phyloP scores from a whole-genome alignment of 2,113 vertebrate species.

The Oryzias melastigma region DNA sequence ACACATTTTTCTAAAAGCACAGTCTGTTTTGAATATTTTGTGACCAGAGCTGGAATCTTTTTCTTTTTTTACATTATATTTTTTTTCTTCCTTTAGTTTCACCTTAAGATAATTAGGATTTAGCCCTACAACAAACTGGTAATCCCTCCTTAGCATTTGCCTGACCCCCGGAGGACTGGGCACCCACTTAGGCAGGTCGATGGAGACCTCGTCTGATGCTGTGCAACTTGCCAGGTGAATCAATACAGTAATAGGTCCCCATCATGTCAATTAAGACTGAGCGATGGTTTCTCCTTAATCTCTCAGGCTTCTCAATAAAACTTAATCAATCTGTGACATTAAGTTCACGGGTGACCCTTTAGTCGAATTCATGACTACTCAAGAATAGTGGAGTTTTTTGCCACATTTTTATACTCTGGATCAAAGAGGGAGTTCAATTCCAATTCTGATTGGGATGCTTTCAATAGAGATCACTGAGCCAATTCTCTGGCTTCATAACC shows the following conservation, averaged over 20 bases:
- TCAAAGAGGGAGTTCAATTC: conserved; percentile 10
- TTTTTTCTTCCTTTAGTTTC: conserved; percentile 9
- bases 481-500: conserved; percentile 7
- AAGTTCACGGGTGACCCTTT: conserved; percentile 50
- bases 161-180: conserved; percentile 61
- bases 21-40: conserved; percentile 84
- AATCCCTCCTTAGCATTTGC: conserved; percentile 69
- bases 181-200: conserved; percentile 67
- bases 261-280: conserved; percentile 72
- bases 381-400: conserved; percentile 42
- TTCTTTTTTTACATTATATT: background rate
- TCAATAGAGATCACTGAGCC: conserved; percentile 18
- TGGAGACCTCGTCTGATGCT: conserved; percentile 70
- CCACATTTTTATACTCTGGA: conserved; percentile 38
- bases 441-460: conserved; percentile 14
- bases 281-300: conserved; percentile 55
- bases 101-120: conserved; percentile 34
- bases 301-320: conserved; percentile 59
- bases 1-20: conserved; percentile 75
- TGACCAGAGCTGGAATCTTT: conserved; percentile 42
- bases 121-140: conserved; percentile 49
- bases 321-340: conserved; percentile 52
- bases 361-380: conserved; percentile 51
- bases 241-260: conserved; percentile 76
- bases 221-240: conserved; percentile 70